These are phyloP conservation scores for Emmelina monodactyla DNA, from an alignment of 2,888 invertebrate species.

Conservation along the genomic window DNA sequence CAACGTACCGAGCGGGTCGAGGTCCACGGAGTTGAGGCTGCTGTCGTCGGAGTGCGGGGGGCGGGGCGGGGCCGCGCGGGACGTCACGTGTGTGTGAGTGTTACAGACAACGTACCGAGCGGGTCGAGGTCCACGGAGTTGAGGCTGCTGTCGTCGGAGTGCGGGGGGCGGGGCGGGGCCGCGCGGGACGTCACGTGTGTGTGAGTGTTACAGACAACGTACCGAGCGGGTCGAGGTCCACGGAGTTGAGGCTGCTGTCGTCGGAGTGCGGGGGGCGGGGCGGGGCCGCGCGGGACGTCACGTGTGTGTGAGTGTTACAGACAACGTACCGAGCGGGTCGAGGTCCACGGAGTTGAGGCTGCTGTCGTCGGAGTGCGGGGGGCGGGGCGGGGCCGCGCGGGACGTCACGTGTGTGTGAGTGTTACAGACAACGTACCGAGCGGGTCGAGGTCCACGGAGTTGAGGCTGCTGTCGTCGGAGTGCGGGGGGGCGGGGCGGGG, in stretches of 20 bases:
- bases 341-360: conserved; percentile 91
- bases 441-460: conserved; percentile 87
- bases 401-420: conserved; percentile 65
- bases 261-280: conserved; percentile 71
- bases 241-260: conserved; percentile 92
- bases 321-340: conserved; percentile 70
- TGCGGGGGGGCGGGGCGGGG: conserved; percentile 47
- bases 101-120: conserved; percentile 52
- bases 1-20: conserved; percentile 77
- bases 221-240: conserved; percentile 80
- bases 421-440: too few species aligned
- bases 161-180: conserved; percentile 48
- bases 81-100: too few species aligned
- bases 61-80: conserved; percentile 52
- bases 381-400: conserved; percentile 50
- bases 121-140: conserved; percentile 90
- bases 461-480: conserved; percentile 90
- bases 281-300: conserved; percentile 58
- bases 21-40: conserved; percentile 89
- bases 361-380: conserved; percentile 76
- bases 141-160: conserved; percentile 88
- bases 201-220: too few species aligned
- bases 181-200: conserved; percentile 62
- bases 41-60: conserved; percentile 65
- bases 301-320: too few species aligned